A percentile compares a stretch with the other conserved stretches of the same genome.
These are phyloP conservation scores for Agriotes lineatus DNA, from an alignment of 2,888 invertebrate species.

Conservation along the genomic window DNA sequence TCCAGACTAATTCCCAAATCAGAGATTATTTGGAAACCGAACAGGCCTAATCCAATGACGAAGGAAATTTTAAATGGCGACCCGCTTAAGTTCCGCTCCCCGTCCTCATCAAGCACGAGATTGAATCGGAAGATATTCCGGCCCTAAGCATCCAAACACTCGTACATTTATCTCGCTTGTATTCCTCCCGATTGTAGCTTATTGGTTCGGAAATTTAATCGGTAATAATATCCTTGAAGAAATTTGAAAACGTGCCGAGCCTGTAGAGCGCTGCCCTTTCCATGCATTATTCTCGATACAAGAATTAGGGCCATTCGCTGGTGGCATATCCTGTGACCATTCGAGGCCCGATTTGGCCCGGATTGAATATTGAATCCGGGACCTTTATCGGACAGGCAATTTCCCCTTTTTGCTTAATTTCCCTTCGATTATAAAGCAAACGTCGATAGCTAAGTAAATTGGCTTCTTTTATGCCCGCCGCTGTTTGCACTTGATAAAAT, in stretches of 20 bases:
- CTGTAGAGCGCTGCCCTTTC: not conserved
- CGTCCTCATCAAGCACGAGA: not conserved
- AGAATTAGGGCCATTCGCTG: too few relatives aligned
- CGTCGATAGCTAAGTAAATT: conserved; percentile 5
- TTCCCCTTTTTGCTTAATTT: conserved; percentile 15
- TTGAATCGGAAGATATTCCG: conserved; percentile 29
- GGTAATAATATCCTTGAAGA: conserved; percentile 41
- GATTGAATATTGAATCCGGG: conserved; percentile 16
- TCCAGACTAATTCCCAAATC: too few relatives aligned
- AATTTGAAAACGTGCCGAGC: conserved; percentile 39
- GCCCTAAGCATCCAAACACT: conserved; percentile 27
- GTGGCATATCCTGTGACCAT: too few relatives aligned
- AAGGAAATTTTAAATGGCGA: too few relatives aligned
- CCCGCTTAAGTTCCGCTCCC: not conserved
- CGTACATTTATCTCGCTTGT: conserved; percentile 37
- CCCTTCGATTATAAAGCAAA: conserved; percentile 9
- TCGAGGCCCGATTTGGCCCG: not conserved
- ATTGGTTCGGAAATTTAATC: conserved; percentile 41
- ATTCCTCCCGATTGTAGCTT: conserved; percentile 37
- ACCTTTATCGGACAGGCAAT: conserved; percentile 20
- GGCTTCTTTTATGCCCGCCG: not conserved
- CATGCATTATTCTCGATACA: not conserved
- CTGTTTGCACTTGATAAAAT: not conserved
- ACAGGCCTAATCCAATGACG: too few relatives aligned
- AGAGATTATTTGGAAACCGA: too few relatives aligned